phyloP scores from a whole-genome alignment of 2,113 vertebrate species.

The Poeciliopsis turrubarensis region DNA sequence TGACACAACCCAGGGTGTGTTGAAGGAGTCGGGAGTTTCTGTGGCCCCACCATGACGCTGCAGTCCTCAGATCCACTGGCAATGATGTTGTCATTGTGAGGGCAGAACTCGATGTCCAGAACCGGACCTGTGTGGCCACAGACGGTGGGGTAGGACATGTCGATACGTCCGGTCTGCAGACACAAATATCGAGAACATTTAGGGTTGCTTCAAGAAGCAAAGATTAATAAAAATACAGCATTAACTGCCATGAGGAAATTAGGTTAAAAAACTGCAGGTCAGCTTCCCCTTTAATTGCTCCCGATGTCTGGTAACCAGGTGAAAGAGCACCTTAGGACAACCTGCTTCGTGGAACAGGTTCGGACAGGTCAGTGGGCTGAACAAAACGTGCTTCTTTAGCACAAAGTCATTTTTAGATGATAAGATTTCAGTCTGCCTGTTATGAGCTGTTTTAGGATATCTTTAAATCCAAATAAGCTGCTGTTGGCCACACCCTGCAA shows the following conservation, averaged over 20 bases:
- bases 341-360: too few relatives aligned
- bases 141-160: conserved; percentile 86
- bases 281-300: conserved; percentile 55
- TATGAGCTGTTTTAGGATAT: too few relatives aligned
- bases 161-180: conserved; percentile 86
- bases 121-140: conserved; percentile 91
- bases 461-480: too few relatives aligned
- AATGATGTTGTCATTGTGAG: conserved; percentile 91
- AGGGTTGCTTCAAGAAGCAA: neutral
- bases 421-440: too few relatives aligned
- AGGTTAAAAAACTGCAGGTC: conserved; percentile 20
- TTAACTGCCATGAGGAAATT: neutral
- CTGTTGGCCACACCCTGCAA: too few relatives aligned
- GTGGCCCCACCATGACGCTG: conserved; percentile 83
- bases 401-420: too few relatives aligned
- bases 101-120: conserved; percentile 90
- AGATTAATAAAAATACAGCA: neutral
- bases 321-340: conserved; percentile 1
- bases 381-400: too few relatives aligned
- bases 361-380: too few relatives aligned
- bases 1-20: neutral
- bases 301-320: conserved; percentile 45
- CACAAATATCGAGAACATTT: neutral
- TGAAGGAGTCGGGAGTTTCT: neutral
- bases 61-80: conserved; percentile 92